Percentiles rank a stretch among this genome's conserved stretches.
phyloP scores from a whole-genome alignment of 2,797 vertebrate species.

The Carduelis carduelis region DNA sequence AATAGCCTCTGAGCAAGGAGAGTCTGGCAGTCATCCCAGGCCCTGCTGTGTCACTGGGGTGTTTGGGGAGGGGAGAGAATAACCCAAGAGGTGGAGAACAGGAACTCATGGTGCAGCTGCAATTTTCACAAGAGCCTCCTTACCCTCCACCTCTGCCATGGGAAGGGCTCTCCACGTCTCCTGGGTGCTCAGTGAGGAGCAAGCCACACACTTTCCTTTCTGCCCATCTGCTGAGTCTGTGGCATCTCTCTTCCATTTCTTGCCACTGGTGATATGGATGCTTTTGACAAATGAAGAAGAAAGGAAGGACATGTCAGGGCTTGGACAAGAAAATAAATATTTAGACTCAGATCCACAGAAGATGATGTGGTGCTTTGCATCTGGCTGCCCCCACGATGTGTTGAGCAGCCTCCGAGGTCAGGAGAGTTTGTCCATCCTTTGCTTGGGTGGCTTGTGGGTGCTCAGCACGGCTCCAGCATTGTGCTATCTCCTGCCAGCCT shows the following conservation, averaged over 20 bases:
- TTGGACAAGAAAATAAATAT: neutral
- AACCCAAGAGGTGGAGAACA: neutral
- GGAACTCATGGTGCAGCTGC: neutral
- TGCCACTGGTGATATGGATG: neutral
- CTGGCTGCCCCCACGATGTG: neutral
- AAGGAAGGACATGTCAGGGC: neutral
- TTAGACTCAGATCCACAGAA: neutral
- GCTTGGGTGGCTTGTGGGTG: neutral
- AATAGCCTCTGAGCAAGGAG: neutral
- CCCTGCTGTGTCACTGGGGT: neutral
- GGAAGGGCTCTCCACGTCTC: neutral
- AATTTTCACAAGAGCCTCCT: neutral
- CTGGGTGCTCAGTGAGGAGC: fast-evolving
- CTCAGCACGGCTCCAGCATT: neutral
- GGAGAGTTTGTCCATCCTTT: neutral
- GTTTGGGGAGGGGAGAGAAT: neutral
- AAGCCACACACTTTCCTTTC: neutral
- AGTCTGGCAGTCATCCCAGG: neutral
- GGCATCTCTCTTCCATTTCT: neutral
- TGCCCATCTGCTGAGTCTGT: neutral
- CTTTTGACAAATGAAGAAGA: neutral
- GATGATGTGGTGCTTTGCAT: neutral
- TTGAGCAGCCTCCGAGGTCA: neutral
- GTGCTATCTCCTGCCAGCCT: neutral
- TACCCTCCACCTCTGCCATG: neutral